Evolutionary conservation across 2,113 vertebrate species (phyloP).

Genomic region (Cyanistes caeruleus): DNA sequence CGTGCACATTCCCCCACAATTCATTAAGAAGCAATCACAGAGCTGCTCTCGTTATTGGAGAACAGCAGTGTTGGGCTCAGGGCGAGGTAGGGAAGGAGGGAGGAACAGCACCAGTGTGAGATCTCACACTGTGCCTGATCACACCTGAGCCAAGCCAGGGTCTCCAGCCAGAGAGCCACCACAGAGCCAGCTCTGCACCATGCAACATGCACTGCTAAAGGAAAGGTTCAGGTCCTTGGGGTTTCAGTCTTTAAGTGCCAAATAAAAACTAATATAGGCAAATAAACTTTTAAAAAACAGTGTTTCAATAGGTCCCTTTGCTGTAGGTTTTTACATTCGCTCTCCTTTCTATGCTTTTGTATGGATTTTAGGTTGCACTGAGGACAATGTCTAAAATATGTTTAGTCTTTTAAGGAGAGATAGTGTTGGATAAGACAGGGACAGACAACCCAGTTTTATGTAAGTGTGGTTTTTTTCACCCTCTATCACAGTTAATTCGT

Average conservation of each 20-base stretch:
- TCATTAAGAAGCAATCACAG: neutral
- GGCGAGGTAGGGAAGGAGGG: neutral
- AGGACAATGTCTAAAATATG: neutral
- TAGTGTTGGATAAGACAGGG: neutral
- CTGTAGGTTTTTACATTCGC: neutral
- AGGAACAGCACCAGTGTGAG: neutral
- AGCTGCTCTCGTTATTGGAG: neutral
- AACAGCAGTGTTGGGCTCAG: accelerated
- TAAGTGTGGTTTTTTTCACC: neutral
- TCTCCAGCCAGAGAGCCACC: neutral
- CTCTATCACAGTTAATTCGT: slow-evolving; percentile 38
- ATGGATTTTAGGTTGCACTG: neutral
- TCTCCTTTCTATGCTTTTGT: neutral
- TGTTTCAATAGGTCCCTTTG: neutral
- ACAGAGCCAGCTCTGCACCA: neutral
- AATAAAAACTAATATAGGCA: neutral
- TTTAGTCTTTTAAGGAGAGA: neutral
- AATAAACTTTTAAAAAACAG: neutral
- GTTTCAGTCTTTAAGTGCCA: neutral
- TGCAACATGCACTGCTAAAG: neutral
- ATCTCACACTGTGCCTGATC: neutral
- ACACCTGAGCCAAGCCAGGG: neutral
- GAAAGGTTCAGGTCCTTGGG: neutral
- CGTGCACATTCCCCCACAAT: neutral
- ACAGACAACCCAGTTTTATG: neutral